These are phyloP conservation scores for Hypomecis atomaria DNA, from an alignment of 2,888 invertebrate genomes.

Conservation along the genomic window DNA sequence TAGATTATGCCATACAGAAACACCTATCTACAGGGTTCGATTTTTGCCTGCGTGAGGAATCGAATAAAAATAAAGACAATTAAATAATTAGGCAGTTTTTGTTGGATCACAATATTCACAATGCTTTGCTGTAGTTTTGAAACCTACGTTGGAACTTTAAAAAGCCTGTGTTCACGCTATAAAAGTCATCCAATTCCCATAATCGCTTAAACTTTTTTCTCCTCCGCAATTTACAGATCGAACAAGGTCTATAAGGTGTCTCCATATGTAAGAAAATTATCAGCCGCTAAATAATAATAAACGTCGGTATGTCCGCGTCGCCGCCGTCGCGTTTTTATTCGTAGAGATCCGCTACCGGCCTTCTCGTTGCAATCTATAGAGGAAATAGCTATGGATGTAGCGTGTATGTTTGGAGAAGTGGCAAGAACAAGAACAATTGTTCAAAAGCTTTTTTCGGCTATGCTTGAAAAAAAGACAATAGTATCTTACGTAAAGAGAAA, in stretches of 20 bases:
- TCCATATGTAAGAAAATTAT: slow-evolving; percentile 38
- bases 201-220: slow-evolving; percentile 10
- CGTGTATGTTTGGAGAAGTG: too few species aligned
- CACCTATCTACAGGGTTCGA: too few species aligned
- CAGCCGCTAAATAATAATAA: slow-evolving; percentile 40
- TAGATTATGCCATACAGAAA: too few species aligned
- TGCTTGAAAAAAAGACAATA: too few species aligned
- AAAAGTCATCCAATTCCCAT: neutral
- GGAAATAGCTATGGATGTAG: too few species aligned
- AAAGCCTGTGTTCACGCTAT: neutral
- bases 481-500: too few species aligned
- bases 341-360: slow-evolving; percentile 19
- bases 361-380: slow-evolving; percentile 23
- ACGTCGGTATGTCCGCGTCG: slow-evolving; percentile 34
- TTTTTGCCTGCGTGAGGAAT: neutral
- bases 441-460: too few species aligned
- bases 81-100: neutral
- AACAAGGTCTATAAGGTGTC: slow-evolving; percentile 21
- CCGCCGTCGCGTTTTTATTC: slow-evolving; percentile 36
- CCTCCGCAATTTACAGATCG: slow-evolving; percentile 5
- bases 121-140: neutral
- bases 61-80: neutral
- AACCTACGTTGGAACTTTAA: neutral
- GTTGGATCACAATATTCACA: neutral
- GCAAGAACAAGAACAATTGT: too few species aligned